Base-by-base conservation (phyloP, 2,888 invertebrate species). In the Syrista parreyssii region DNA sequence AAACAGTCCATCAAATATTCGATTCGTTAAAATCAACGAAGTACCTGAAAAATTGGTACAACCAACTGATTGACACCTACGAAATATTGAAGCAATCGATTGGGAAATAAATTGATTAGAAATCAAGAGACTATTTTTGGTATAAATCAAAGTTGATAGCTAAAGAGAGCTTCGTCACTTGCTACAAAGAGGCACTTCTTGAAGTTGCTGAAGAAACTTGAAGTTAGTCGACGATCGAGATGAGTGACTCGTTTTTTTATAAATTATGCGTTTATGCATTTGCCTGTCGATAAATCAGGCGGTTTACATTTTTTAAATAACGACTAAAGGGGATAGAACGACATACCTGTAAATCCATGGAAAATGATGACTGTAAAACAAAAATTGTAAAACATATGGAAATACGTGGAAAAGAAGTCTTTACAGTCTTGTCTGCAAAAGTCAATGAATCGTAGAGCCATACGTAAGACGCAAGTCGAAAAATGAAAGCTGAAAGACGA, bases 401-500 rank as follows among this genome's bases (percentile, higher is more conserved):
- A 55, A 55, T 55, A 55, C 23, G 23, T 9, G 6, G 23, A 55
- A 55, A 55, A 23, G 23, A 23, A 23, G n/a, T n/a, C n/a, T n/a
- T n/a, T n/a, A n/a, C n/a, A 23, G 15, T 15, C 55, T 23, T 1
- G 9, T 9, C 23, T 23, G 23, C 23, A 23, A 55, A 55, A 55
- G 55, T 55, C 55, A 55, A 23, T 55, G 55, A 55, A 55, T 55
- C 55, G 6, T 23, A 55, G 55, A 1, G 15, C 55, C 6, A 23
- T 55, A 23, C 23, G 55, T 55, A 55, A 55, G 9, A 55, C 55
- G 77, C 74, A 77, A 76, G 74, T 78, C 76, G 75, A 79, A 79
- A 80, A 74, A 36, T 34, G 76, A 79, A 79, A 80, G 79, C 79
- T 75, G 36, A 78, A 77, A 74, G 68, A 30, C 11, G 74, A 75